Evolutionary conservation across 2,797 vertebrate genomes (phyloP), one percentile per base, ranked within the genome.

Genomic region (Spinus olivaceus): DNA sequence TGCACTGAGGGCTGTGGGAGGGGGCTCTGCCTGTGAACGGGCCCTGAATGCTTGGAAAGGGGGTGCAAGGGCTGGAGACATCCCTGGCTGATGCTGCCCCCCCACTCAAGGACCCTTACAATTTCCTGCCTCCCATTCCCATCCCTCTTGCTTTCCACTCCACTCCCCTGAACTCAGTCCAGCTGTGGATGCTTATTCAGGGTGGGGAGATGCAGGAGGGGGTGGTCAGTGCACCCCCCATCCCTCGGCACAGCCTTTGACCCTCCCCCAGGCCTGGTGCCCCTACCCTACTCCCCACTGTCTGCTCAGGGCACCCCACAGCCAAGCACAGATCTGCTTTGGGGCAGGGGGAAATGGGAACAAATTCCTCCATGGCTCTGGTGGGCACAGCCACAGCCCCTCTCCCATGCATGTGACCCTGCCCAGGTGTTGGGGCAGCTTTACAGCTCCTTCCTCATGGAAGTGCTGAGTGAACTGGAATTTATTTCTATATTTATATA

Each of bases 291-390:
- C 14, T 66, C 28, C 50, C 60, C 8, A 1, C 5, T 5, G 1
- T 27, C 17, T 37, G 25, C 50, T 60, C 2, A 4, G 54, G 44
- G 61, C 61, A 69, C 23, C 46, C 70, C 15, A 6, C 4, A 9
- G 30, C 41, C 3, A 2, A 6, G 35, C 16, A 5, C 0, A 0
- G 61, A 39, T 53, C 57, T 67, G 27, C 6, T 22, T 59, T 0
- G 0, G 2, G 14, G 17, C 3, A 6, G 1, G 24, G 5, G 27
- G 10, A 73, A 82, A 53, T 0, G 0, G 50, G 21, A 27, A 8
- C n/a, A 37, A 65, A 79, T 49, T 7, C 25, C 57, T n/a, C 50
- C 71, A 2, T 1, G 2, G 25, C 3, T 3, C 14, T 1, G 3
- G 3, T 41, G 53, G 61, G 35, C 30, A 54, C 50, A 57, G 54